Evolutionary conservation across 2,888 invertebrate species (phyloP).

Genomic region (Sabellastarte sp.): DNA sequence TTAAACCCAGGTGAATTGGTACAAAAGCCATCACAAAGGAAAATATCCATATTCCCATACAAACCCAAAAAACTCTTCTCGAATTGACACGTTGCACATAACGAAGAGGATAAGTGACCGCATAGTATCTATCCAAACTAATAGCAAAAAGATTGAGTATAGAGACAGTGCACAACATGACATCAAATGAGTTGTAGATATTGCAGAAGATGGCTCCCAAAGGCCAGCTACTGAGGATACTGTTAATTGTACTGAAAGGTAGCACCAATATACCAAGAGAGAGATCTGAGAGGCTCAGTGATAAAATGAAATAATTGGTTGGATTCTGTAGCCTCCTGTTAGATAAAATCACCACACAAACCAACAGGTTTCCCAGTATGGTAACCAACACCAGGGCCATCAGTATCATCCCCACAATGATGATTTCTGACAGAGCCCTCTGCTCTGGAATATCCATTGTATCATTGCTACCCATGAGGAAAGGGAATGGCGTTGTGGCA

Average conservation of each 20-base stretch:
- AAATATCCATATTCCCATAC: slow-evolving; percentile 27
- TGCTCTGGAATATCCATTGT: neutral
- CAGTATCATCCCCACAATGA: slow-evolving; percentile 20
- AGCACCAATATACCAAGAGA: slow-evolving; percentile 27
- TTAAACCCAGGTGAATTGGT: slow-evolving; percentile 33
- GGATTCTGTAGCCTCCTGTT: slow-evolving; percentile 20
- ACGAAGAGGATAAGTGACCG: slow-evolving; percentile 24
- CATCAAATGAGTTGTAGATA: slow-evolving; percentile 26
- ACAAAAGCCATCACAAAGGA: slow-evolving; percentile 31
- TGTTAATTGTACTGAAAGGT: slow-evolving; percentile 28
- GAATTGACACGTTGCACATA: slow-evolving; percentile 23
- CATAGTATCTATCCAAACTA: slow-evolving; percentile 28
- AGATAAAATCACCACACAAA: slow-evolving; percentile 26
- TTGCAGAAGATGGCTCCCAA: slow-evolving; percentile 30
- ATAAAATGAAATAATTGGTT: slow-evolving; percentile 29
- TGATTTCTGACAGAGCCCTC: slow-evolving; percentile 13
- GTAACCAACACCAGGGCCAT: slow-evolving; percentile 20
- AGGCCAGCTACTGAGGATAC: slow-evolving; percentile 25
- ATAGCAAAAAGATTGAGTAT: slow-evolving; percentile 32
- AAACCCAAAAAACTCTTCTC: slow-evolving; percentile 18
- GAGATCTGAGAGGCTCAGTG: slow-evolving; percentile 26
- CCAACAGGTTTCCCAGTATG: slow-evolving; percentile 29
- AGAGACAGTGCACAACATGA: slow-evolving; percentile 34
- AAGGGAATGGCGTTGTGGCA: no score
- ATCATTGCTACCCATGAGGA: no score